Base-by-base conservation (phyloP, 2,888 invertebrate genomes). In the Lasioglossum oenotherae region DNA sequence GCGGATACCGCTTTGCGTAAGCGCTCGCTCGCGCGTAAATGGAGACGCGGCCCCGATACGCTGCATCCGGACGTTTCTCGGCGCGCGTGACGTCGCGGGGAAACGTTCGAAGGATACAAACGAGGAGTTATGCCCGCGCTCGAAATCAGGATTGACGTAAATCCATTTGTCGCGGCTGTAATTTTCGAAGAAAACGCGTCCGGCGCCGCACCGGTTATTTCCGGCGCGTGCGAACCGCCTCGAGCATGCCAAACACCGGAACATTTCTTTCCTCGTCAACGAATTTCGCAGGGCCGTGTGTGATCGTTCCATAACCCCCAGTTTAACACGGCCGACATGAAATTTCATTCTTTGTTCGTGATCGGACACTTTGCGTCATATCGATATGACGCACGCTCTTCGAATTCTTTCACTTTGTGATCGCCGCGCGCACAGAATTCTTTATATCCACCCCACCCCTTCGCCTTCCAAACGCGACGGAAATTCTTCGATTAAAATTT, bases 111-210 rank as follows among this genome's bases (percentile, higher is more conserved):
- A 71, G 77, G 78, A 77, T 81, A 77, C 74, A 74, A 81, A 76
- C 83, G 69, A 67, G 75, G 35, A 71, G 60, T 78, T 75, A 78
- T 27, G 76, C 14, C n/a, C 23, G 41, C 27, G 19, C n/a, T 35
- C 74, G 57, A 74, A 76, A 83, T 86, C 84, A 72, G 60, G 67
- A 84, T 79, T 84, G 84, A 87, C 87, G 74, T 72, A 44, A 74
- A 79, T 31, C 72, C 74, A 81, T 83, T 87, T 80, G 75, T 81
- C 73, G 38, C 4, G 41, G 38, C 12, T 71, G 69, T 72, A 83
- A 84, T 84, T 85, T 69, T 4, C 16, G 38, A 31, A 71, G 53
- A 57, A 79, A 67, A 53, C 27, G 3, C 6, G 80, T 19, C 8
- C 2, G 16, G 35, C 16, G 35, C 10, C 23, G 23, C 23, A 23